Conservation (phyloP, 2,888 invertebrate genomes). For the Pardosa pseudoannulata region DNA sequence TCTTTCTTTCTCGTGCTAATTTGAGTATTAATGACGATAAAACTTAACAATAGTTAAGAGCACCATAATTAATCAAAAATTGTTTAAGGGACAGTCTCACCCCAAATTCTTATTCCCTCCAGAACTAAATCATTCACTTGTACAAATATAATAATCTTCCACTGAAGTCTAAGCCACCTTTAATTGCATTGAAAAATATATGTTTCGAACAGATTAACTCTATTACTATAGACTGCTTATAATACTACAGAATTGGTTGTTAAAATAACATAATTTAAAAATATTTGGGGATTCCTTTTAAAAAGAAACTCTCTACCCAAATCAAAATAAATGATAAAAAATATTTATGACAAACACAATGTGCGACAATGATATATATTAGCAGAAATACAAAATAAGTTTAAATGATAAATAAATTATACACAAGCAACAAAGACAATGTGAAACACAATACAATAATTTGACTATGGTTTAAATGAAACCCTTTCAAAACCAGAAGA, state of each 20-base stretch:
- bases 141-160: neutral
- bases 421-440: neutral
- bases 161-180: neutral
- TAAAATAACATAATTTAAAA: neutral
- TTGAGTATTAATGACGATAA: neutral
- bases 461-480: neutral
- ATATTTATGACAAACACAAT: neutral
- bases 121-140: neutral
- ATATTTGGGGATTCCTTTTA: neutral
- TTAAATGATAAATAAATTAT: conserved; percentile 1
- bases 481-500: neutral
- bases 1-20: neutral
- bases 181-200: neutral
- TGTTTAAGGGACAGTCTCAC: neutral
- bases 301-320: neutral
- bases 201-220: neutral
- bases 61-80: neutral
- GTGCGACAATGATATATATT: neutral
- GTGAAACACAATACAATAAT: neutral
- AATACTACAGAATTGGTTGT: no score
- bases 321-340: neutral
- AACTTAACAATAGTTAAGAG: neutral
- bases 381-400: neutral
- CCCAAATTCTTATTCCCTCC: neutral
- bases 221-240: neutral